Percentiles rank a stretch among this genome's conserved stretches.
phyloP scores from a whole-genome alignment of 1,140 invertebrate species.

The Temnothorax nylanderi region DNA sequence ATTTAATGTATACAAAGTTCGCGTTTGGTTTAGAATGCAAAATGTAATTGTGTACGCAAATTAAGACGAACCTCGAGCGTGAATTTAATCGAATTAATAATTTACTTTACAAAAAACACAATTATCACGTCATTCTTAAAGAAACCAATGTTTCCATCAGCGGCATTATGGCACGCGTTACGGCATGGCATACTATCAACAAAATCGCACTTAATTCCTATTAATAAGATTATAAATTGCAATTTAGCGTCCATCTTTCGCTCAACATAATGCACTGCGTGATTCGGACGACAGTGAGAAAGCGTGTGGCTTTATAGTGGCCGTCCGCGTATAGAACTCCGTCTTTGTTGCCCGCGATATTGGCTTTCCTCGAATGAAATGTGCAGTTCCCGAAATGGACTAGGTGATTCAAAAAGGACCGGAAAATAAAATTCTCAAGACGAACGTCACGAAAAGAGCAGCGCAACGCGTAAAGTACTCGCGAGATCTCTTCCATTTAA shows the following conservation, averaged over 20 bases:
- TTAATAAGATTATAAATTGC: constrained; percentile 52
- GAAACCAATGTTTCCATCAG: background rate
- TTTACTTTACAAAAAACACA: background rate
- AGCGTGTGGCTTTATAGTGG: background rate
- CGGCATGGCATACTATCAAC: constrained; percentile 28
- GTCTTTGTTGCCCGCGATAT: constrained; percentile 13
- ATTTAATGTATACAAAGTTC: constrained; percentile 13
- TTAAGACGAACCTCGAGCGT: constrained; percentile 6
- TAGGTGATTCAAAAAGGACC: background rate
- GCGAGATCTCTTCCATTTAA: background rate
- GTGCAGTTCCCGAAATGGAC: constrained; percentile 1
- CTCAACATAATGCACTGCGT: background rate
- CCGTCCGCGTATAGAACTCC: background rate
- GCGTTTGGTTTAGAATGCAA: background rate
- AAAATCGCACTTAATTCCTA: background rate
- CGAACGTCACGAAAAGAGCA: background rate
- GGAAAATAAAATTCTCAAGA: background rate
- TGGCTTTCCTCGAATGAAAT: background rate
- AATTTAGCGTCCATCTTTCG: background rate
- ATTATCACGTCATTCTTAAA: background rate
- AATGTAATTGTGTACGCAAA: constrained; percentile 53
- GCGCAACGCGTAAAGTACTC: background rate
- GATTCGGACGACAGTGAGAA: background rate
- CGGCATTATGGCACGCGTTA: background rate
- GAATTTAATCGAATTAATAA: constrained; percentile 36